Conservation (phyloP, 2,888 invertebrate genomes). For the Cartodere bifasciata region DNA sequence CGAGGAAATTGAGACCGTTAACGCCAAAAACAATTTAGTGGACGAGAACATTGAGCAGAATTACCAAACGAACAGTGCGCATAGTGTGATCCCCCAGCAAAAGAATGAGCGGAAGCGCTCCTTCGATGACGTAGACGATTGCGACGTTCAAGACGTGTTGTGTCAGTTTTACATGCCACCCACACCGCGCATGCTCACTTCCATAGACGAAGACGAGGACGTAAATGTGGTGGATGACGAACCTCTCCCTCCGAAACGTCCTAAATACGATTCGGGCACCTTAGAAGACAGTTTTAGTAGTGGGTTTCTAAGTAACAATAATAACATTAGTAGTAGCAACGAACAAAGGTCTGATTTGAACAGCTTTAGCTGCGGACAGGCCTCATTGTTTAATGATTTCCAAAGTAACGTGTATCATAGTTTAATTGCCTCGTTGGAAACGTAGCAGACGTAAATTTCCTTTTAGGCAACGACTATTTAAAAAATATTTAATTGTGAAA, state of each 20-base stretch:
- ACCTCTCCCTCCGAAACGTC: conserved; percentile 25
- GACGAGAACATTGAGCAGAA: conserved; percentile 18
- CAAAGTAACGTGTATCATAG: conserved; percentile 47
- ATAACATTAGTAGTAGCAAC: conserved; percentile 20
- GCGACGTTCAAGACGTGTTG: conserved; percentile 54
- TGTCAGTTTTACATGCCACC: conserved; percentile 60
- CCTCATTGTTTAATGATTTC: conserved; percentile 49
- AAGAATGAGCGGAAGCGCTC: conserved; percentile 31
- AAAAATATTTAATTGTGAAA: no score
- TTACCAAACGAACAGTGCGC: neutral
- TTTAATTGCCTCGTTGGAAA: conserved; percentile 45
- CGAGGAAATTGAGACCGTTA: conserved; percentile 27
- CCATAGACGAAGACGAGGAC: conserved; percentile 50
- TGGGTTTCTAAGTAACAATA: conserved; percentile 25
- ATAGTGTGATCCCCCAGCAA: conserved; percentile 7
- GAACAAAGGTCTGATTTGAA: conserved; percentile 16
- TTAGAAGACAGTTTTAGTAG: conserved; percentile 13
- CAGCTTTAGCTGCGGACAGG: conserved; percentile 47
- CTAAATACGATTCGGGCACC: conserved; percentile 16
- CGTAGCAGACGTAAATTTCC: no score
- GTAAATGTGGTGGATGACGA: conserved; percentile 35
- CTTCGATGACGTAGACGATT: conserved; percentile 50
- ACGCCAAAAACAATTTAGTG: conserved; percentile 23
- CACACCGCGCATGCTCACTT: conserved; percentile 52
- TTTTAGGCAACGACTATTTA: no score